A percentile compares a stretch with the other conserved stretches of the same genome.
phyloP scores from a whole-genome alignment of 2,888 invertebrate species.

The Xanthorhoe spadicearia region DNA sequence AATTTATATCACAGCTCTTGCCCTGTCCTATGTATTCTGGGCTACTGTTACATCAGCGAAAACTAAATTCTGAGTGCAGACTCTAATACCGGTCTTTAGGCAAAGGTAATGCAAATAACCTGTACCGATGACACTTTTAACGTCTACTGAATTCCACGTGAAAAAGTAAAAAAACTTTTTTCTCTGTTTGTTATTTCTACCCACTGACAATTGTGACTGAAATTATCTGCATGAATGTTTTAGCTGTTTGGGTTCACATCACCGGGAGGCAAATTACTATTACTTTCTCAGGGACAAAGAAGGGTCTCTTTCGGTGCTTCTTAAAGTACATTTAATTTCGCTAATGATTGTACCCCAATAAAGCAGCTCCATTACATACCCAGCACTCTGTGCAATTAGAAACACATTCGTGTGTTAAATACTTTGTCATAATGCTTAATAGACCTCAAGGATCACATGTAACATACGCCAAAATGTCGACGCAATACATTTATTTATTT shows the following conservation, averaged over 20 bases:
- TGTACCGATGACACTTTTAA: too few relatives aligned
- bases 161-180: too few relatives aligned
- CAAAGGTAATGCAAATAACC: too few relatives aligned
- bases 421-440: background rate
- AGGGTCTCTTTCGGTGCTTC: background rate
- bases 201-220: background rate
- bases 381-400: slow-evolving; percentile 28
- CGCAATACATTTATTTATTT: too few relatives aligned
- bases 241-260: background rate
- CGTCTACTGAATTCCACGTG: too few relatives aligned
- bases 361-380: slow-evolving; percentile 26
- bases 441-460: background rate
- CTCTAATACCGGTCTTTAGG: too few relatives aligned
- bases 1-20: too few relatives aligned
- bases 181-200: too few relatives aligned
- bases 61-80: too few relatives aligned
- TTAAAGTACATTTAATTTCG: slow-evolving; percentile 11
- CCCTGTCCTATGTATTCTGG: too few relatives aligned
- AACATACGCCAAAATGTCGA: background rate
- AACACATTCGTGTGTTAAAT: slow-evolving; percentile 36
- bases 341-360: slow-evolving; percentile 24
- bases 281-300: slow-evolving; percentile 1
- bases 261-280: background rate
- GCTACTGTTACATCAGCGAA: too few relatives aligned
- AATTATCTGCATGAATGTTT: background rate